Conservation (phyloP, 2,797 vertebrate genomes). For the Bucorvus abyssinicus region DNA sequence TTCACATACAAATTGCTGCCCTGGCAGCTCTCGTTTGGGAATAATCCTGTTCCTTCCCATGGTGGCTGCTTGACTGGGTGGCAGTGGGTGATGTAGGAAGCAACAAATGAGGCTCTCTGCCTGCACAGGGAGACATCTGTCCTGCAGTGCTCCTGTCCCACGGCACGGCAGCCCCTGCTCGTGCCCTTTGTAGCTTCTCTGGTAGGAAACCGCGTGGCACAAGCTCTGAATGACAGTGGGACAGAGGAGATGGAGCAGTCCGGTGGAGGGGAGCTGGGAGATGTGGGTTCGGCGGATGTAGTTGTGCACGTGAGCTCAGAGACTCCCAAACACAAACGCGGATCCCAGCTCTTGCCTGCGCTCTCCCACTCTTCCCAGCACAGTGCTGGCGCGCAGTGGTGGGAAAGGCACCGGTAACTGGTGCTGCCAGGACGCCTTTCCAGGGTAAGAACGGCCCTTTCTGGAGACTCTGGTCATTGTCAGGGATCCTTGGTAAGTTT, state of each 20-base stretch:
- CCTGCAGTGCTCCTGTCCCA: not conserved
- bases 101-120: not conserved
- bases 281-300: not conserved
- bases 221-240: not conserved
- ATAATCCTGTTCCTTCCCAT: not conserved
- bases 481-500: conserved; percentile 54
- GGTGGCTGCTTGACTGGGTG: not conserved
- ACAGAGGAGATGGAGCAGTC: not conserved
- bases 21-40: not conserved
- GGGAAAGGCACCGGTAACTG: not conserved
- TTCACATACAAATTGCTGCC: not conserved
- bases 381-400: not conserved
- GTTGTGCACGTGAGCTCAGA: not conserved
- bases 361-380: not conserved
- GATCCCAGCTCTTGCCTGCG: accelerated
- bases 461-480: conserved; percentile 13
- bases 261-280: not conserved
- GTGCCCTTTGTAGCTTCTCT: not conserved
- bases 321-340: not conserved
- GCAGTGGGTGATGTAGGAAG: not conserved
- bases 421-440: not conserved
- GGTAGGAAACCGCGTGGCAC: accelerated
- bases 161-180: not conserved
- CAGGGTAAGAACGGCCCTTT: not conserved
- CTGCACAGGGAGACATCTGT: not conserved